Percentiles rank a stretch among this genome's conserved stretches.
phyloP scores from a whole-genome alignment of 2,888 invertebrate genomes.

The Callimorpha dominula region DNA sequence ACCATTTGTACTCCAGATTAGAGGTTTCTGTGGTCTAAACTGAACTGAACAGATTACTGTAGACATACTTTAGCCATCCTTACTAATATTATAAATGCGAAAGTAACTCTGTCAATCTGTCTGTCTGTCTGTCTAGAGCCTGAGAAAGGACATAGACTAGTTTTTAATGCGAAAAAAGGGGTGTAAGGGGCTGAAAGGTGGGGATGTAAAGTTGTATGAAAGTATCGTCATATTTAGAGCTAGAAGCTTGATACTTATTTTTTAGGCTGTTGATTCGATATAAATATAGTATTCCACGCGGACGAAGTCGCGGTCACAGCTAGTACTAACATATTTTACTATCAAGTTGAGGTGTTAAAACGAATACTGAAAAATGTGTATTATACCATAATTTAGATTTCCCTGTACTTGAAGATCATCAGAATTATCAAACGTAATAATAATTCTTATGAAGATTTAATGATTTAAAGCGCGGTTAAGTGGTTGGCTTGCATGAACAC shows the following conservation, averaged over 20 bases:
- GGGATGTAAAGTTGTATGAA: too few species aligned
- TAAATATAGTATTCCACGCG: too few species aligned
- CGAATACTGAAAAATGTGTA: background rate
- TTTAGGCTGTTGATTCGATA: too few species aligned
- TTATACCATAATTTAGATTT: background rate
- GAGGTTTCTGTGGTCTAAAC: background rate
- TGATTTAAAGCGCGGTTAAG: slow-evolving; percentile 29
- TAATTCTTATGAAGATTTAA: slow-evolving; percentile 10
- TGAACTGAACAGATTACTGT: background rate
- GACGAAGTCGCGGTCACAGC: too few species aligned
- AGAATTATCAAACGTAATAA: slow-evolving; percentile 7
- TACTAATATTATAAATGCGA: too few species aligned
- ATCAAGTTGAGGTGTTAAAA: background rate
- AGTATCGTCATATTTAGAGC: too few species aligned
- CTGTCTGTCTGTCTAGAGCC: too few species aligned
- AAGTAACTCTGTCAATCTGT: too few species aligned
- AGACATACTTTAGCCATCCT: background rate
- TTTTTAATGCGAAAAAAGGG: too few species aligned
- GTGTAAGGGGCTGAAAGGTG: too few species aligned
- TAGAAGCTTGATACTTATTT: too few species aligned
- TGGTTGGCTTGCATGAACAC: slow-evolving; percentile 51
- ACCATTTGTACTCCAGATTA: background rate
- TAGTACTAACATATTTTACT: background rate
- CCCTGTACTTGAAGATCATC: background rate
- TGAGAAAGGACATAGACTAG: too few species aligned